phyloP scores from a whole-genome alignment of 2,113 vertebrate species.

The Heptranchias perlo region DNA sequence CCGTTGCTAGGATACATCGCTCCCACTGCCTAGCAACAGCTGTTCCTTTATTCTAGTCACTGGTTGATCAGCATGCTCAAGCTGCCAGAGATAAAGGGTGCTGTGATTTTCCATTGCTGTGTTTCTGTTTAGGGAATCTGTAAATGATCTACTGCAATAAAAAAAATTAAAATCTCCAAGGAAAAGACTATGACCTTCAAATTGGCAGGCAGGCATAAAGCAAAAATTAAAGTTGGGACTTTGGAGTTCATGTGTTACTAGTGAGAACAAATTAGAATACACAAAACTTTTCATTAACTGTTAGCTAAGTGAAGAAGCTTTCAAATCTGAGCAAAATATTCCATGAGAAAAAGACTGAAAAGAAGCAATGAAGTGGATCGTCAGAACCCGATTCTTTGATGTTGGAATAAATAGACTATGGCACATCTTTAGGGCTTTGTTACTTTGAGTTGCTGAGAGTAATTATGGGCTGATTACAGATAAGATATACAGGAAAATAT shows the following conservation, averaged over 20 bases:
- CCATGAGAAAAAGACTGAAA: neutral
- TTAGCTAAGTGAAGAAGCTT: neutral
- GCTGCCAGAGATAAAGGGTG: conserved; percentile 47
- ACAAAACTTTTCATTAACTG: neutral
- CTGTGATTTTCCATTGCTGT: conserved; percentile 47
- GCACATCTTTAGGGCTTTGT: neutral
- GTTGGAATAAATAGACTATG: neutral
- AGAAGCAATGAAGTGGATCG: neutral
- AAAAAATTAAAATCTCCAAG: conserved; percentile 38
- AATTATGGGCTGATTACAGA: neutral
- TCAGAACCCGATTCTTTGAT: neutral
- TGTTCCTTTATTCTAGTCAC: conserved; percentile 55
- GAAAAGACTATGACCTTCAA: conserved; percentile 38
- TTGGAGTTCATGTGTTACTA: neutral
- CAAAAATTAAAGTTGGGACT: neutral
- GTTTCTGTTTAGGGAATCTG: conserved; percentile 38
- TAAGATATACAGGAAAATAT: neutral
- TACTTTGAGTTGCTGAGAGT: neutral
- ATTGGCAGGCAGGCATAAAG: neutral
- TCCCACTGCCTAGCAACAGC: conserved; percentile 67
- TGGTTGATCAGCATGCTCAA: conserved; percentile 53
- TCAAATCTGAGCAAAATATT: neutral
- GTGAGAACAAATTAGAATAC: neutral
- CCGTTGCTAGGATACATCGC: conserved; percentile 58
- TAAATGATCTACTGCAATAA: conserved; percentile 38